Conservation (phyloP, 2,113 vertebrate genomes). For the Cairina moschata region DNA sequence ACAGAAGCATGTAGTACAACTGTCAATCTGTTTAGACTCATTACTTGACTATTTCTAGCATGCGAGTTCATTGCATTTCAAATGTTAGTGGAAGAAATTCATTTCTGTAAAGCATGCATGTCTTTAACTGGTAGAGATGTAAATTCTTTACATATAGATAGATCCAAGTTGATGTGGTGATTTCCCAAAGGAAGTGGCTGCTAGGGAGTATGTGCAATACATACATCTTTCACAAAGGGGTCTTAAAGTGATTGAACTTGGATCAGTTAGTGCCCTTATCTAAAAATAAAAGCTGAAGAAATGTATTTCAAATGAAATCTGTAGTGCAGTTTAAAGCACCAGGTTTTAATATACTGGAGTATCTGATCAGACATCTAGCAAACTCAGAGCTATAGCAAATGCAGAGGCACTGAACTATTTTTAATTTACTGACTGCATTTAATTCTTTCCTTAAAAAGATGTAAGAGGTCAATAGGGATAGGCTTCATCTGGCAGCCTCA, state of each 20-base stretch:
- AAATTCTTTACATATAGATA: neutral
- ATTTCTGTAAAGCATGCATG: neutral
- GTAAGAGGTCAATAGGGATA: neutral
- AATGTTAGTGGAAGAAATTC: neutral
- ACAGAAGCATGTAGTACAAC: neutral
- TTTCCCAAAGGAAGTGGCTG: neutral
- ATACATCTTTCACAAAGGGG: neutral
- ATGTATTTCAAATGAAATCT: neutral
- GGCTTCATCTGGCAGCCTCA: neutral
- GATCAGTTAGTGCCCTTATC: neutral
- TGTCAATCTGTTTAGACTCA: neutral
- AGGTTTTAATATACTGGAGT: neutral
- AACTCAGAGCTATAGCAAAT: neutral
- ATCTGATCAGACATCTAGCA: neutral
- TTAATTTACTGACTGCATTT: neutral
- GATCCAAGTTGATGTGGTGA: neutral
- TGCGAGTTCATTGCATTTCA: neutral
- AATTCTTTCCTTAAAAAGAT: neutral
- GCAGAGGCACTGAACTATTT: neutral
- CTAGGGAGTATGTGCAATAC: neutral
- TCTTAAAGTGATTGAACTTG: neutral
- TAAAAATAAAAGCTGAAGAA: neutral
- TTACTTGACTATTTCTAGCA: neutral
- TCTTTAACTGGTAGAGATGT: neutral
- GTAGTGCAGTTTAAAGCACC: neutral